Evolutionary conservation across 2,888 invertebrate genomes (phyloP).

Genomic region (Dendrolimus houi): DNA sequence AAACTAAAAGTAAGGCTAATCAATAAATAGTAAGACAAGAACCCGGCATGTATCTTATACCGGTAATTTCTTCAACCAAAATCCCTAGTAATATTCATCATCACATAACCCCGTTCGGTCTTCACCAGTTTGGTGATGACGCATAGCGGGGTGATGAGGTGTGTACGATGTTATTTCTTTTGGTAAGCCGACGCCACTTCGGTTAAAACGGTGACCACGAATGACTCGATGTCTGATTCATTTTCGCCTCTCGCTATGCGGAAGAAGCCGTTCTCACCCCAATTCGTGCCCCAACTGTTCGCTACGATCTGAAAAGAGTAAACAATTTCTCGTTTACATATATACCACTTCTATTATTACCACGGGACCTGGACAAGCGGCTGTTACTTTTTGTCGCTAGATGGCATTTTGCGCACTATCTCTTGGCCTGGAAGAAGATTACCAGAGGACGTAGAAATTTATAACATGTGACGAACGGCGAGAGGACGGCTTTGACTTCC

Average conservation of each 20-base stretch:
- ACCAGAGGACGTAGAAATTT: too few relatives aligned
- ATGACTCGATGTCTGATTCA: conserved; percentile 94
- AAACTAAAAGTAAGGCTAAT: too few relatives aligned
- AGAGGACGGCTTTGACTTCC: too few relatives aligned
- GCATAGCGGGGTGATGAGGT: conserved; percentile 48
- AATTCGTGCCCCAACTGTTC: conserved; percentile 94
- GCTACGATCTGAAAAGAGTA: conserved; percentile 83
- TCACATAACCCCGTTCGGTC: conserved; percentile 37
- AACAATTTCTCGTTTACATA: too few relatives aligned
- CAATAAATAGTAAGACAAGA: too few relatives aligned
- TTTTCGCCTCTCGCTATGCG: conserved; percentile 88
- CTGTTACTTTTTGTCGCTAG: too few relatives aligned
- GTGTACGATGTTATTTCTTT: conserved; percentile 46
- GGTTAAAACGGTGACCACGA: conserved; percentile 89
- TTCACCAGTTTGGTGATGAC: conserved; percentile 36
- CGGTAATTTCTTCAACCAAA: conserved; percentile 29
- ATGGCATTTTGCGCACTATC: too few relatives aligned
- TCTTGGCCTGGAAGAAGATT: too few relatives aligned
- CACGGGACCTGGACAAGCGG: too few relatives aligned
- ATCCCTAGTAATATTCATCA: conserved; percentile 48
- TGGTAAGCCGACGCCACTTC: conserved; percentile 50
- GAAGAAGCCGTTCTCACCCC: conserved; percentile 96
- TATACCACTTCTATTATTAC: too few relatives aligned
- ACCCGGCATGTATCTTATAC: not conserved
- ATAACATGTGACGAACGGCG: too few relatives aligned